Base-by-base conservation (phyloP, 2,797 vertebrate genomes). In the Karalla daura region DNA sequence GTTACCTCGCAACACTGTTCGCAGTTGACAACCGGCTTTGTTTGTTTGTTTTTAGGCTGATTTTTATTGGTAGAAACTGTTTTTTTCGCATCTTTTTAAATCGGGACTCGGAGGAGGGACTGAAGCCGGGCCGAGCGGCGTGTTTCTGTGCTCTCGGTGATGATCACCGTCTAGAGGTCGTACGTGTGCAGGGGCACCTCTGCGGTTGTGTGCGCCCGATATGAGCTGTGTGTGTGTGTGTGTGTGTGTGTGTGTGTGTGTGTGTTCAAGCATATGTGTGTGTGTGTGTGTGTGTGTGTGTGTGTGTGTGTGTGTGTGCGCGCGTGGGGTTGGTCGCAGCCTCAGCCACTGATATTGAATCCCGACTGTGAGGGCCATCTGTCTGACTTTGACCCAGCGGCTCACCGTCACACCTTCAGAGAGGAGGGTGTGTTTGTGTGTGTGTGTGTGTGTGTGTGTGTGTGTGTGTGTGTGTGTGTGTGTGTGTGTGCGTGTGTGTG, bases 311-410 rank as follows among this genome's bases (percentile, higher is more conserved):
- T 39, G 51, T 35, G 30, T 50, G 32, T 35, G 59, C 68, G 56
- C 63, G 61, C 62, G 53, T 55, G 58, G 25, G 30, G 28, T 17
- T 11, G 20, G 54, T 59, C 55, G 39, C 65, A 74, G 44, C 76
- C 64, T 84, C 69, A 61, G 83, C 76, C 76, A 72, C 80, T 30
- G 74, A 74, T 88, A 83, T 79, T 82, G 85, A 85, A 81, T 76
- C 78, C 90, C 68, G 47, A 85, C 89, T 83, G 88, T 54, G 90
- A 83, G 84, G 76, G 62, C 90, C 91, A 92, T 93, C 90, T 91
- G 91, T 86, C 78, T 84, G 89, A 87, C 86, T 86, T 83, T 91
- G 88, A 90, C 83, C 87, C 86, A 78, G 75, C 76, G 70, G 76
- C 78, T 81, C 79, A 74, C 84, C 83, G 63, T 83, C 87, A 88